These are phyloP conservation scores for Eulemur albifrons DNA, from an alignment of 2,797 vertebrate species.

Conservation along the genomic window DNA sequence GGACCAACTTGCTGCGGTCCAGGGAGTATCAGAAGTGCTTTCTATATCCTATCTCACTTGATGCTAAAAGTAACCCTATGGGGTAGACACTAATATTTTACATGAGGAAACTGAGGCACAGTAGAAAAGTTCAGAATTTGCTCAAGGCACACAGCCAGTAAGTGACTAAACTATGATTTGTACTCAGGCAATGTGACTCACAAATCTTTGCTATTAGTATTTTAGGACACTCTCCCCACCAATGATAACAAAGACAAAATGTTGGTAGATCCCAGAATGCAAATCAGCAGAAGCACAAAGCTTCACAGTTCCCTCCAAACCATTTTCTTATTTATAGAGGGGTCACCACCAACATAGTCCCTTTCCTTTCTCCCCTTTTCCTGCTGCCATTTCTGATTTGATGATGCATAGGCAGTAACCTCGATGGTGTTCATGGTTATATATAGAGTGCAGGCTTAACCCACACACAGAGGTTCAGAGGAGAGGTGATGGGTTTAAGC, in stretches of 20 bases:
- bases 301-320: neutral
- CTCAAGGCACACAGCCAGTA: neutral
- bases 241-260: neutral
- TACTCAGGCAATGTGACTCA: neutral
- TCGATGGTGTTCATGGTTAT: neutral
- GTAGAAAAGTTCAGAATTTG: neutral
- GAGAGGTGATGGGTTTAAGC: neutral
- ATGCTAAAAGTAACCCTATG: neutral
- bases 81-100: neutral
- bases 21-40: neutral
- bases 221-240: neutral
- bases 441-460: neutral
- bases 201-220: neutral
- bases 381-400: neutral
- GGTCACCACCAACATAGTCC: neutral
- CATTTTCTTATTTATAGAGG: neutral
- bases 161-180: neutral
- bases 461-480: neutral
- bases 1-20: neutral
- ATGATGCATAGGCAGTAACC: neutral
- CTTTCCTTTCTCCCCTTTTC: neutral
- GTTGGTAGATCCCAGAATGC: neutral
- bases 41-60: neutral
- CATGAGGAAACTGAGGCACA: neutral
- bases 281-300: neutral